Evolutionary conservation across 2,113 vertebrate species (phyloP).

Genomic region (Paedocypris sp.): DNA sequence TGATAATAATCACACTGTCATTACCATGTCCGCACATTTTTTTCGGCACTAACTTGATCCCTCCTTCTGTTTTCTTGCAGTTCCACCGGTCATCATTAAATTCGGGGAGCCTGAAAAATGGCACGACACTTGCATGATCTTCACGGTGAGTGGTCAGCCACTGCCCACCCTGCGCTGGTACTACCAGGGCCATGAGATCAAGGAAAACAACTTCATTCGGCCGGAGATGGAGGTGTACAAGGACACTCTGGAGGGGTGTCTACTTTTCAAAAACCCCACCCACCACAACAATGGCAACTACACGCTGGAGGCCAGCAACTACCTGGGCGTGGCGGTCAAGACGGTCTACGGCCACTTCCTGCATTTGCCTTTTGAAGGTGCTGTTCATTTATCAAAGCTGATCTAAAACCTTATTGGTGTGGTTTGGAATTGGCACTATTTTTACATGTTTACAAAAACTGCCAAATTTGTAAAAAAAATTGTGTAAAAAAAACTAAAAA

Average conservation of each 20-base stretch:
- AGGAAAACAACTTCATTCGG: conserved; percentile 69
- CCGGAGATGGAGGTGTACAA: conserved; percentile 74
- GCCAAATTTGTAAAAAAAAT: no score
- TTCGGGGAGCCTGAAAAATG: conserved; percentile 76
- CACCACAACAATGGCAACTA: conserved; percentile 97
- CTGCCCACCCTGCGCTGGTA: conserved; percentile 78
- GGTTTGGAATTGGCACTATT: no score
- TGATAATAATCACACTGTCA: no score
- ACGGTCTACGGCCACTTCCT: conserved; percentile 88
- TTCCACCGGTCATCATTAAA: conserved; percentile 74
- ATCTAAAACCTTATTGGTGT: no score
- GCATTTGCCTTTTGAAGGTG: conserved; percentile 53
- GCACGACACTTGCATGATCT: conserved; percentile 87
- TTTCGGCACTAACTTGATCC: neutral
- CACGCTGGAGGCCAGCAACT: conserved; percentile 80
- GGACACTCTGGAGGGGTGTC: conserved; percentile 81
- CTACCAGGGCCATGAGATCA: conserved; percentile 68
- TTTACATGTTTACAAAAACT: no score
- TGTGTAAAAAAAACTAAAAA: no score
- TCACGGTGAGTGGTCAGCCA: conserved; percentile 81
- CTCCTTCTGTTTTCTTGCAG: conserved; percentile 43
- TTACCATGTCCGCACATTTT: no score
- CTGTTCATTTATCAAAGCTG: no score
- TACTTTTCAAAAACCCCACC: conserved; percentile 86
- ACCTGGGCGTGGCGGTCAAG: conserved; percentile 70